Evolutionary conservation across 2,797 vertebrate genomes (phyloP), one percentile per base, ranked within the genome.

Genomic region (Myripristis jacobus): DNA sequence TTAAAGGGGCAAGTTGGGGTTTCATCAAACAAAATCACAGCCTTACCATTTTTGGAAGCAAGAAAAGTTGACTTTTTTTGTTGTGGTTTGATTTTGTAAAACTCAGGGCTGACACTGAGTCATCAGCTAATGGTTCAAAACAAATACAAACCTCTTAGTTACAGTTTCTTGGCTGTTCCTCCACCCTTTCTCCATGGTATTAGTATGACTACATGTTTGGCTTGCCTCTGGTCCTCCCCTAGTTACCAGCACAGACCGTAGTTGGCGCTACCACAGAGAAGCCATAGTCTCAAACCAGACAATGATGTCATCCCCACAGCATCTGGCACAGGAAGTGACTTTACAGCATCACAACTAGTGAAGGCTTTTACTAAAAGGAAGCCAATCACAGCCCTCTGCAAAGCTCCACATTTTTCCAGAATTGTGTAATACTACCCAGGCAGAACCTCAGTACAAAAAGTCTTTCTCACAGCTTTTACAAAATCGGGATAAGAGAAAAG

Each of bases 161-260:
- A 90, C 88, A 78, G 85, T 57, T 76, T 66, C 44, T 21, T 66
- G 71, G 62, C 68, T 62, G 57, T 73, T 63, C 82, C 60, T 66
- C 70, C 75, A 65, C 75, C 73, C 71, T 86, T 79, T 86, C 85
- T 89, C 80, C 77, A 78, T 0, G 57, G 86, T 74, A 78, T 90
- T 85, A 83, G 89, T 59, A 81, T 93, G 88, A 91, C 89, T 90
- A 82, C 87, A 90, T 92, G 67, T 89, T 93, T 93, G 92, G 91
- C 89, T 87, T 65, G 81, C 83, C 81, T 82, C 63, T 29, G 70
- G 71, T 81, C 83, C 88, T 90, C 84, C 91, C 90, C 82, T 87
- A 84, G 88, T 87, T 92, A 89, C 88, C 63, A 64, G 27, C 80
- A 86, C 86, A 88, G 83, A 77, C 85, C 86, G 75, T 90, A 86